Evolutionary conservation across 2,797 vertebrate species (phyloP), one percentile per base, ranked within the genome.

Genomic region (Hydrolagus colliei): DNA sequence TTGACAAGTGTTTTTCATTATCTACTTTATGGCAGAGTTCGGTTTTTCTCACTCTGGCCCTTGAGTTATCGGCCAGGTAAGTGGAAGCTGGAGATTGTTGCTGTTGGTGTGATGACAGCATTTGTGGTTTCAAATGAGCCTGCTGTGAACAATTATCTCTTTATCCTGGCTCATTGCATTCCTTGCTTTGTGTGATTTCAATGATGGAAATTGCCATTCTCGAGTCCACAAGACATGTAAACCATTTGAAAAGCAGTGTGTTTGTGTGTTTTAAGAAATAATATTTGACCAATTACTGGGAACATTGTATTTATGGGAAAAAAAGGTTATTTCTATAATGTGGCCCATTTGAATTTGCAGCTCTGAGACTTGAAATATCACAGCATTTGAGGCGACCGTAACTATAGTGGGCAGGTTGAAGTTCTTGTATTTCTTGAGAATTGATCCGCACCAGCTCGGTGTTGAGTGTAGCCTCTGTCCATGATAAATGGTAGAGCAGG

Each of bases 161-260:
- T 86, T 79, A 86, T 88, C 9, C 22, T 65, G 73, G 62, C 72
- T 27, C 0, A 11, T 20, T 52, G 76, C 85, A 86, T 68, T 27
- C 41, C 59, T 87, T 82, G 85, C 22, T 86, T 75, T 91, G 92
- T 92, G 92, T 90, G 92, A 90, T 10, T 75, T 84, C 4, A n/a
- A 8, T 20, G 78, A 6, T 52, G 41, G 1, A 52, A 82, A 67
- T 41, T 68, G 32, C 79, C 41, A 7, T 22, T n/a, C 14, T 41
- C 27, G 68, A 68, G 18, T 10, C 16, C 41, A 76, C 41, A 84
- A 84, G 65, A 4, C 65, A 52, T n/a, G 71, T 65, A 52, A 52
- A 84, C n/a, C 32, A 35, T 41, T 32, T 71, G 14, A 71, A 82
- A 82, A 68, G 0, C 32, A 32, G 32, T 27, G 27, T 27, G 27